Percentiles rank a stretch among this genome's conserved stretches.
These are phyloP conservation scores for Harpalus rufipes DNA, from an alignment of 2,888 invertebrate species.

Conservation along the genomic window DNA sequence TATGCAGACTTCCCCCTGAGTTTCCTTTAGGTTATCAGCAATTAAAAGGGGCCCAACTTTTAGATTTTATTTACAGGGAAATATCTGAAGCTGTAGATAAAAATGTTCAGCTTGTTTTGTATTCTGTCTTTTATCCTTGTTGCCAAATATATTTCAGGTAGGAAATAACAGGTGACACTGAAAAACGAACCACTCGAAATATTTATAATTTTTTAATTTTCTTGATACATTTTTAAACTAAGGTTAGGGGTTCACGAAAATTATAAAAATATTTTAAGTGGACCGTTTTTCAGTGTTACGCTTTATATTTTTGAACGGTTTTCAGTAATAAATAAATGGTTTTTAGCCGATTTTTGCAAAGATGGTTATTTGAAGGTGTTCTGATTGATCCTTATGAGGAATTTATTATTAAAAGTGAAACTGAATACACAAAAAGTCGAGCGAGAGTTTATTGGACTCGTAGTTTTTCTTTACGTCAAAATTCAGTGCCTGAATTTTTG, in stretches of 20 bases:
- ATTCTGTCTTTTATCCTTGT: constrained; percentile 76
- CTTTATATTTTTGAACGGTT: not conserved
- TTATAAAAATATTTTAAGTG: too few relatives aligned
- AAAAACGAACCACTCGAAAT: too few relatives aligned
- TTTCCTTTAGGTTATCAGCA: constrained; percentile 72
- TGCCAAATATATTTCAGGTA: constrained; percentile 76
- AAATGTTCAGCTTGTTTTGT: constrained; percentile 80
- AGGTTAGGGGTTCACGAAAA: too few relatives aligned
- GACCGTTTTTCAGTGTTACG: too few relatives aligned
- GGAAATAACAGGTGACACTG: not conserved
- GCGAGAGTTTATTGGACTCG: constrained; percentile 85
- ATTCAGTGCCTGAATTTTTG: constrained; percentile 85
- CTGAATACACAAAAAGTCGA: constrained; percentile 82
- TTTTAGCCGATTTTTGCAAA: constrained; percentile 83
- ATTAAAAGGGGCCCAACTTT: constrained; percentile 80
- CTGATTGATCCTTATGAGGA: constrained; percentile 90
- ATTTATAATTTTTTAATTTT: too few relatives aligned
- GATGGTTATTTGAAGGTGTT: constrained; percentile 92
- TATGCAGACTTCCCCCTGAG: constrained; percentile 78
- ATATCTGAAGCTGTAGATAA: constrained; percentile 81
- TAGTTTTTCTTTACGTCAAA: constrained; percentile 79
- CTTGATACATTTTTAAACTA: too few relatives aligned
- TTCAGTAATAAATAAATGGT: not conserved
- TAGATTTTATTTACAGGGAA: constrained; percentile 84
- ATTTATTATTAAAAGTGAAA: constrained; percentile 88